Conservation (phyloP, 23 tunicate species). For the Diplosoma virens region DNA sequence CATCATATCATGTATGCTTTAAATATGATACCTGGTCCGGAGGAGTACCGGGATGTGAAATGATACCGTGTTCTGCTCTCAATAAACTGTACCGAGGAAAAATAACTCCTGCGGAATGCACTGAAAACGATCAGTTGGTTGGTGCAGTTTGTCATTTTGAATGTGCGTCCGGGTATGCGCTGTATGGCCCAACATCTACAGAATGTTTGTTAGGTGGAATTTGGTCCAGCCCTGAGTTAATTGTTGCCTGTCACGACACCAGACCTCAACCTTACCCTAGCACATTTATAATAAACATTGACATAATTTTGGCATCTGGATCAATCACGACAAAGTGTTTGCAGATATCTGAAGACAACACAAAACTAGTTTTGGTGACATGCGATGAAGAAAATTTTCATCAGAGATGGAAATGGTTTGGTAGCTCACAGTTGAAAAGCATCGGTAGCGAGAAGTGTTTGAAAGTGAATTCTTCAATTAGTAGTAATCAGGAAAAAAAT, state of each 20-base stretch:
- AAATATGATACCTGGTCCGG: background rate
- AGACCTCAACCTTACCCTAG: background rate
- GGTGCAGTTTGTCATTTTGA: background rate
- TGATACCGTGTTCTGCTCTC: background rate
- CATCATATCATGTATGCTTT: background rate
- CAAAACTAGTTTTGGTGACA: background rate
- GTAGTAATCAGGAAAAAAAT: no score
- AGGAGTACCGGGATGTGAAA: background rate
- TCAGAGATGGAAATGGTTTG: constrained; percentile 5
- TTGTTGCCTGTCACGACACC: background rate
- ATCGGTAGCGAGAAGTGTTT: background rate
- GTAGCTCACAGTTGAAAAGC: background rate
- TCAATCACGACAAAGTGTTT: background rate
- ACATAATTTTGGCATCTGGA: background rate
- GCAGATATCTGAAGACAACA: background rate
- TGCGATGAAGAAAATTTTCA: background rate
- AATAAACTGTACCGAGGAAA: background rate
- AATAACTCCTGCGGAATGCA: background rate
- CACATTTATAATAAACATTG: background rate
- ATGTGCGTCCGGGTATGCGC: background rate
- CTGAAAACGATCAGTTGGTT: background rate
- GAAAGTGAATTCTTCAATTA: no score
- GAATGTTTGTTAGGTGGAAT: background rate
- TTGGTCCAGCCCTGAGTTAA: background rate
- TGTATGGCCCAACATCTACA: background rate